Percentiles rank a stretch among this genome's conserved stretches.
phyloP scores from a whole-genome alignment of 2,888 invertebrate species.

The Drosophila atripex region DNA sequence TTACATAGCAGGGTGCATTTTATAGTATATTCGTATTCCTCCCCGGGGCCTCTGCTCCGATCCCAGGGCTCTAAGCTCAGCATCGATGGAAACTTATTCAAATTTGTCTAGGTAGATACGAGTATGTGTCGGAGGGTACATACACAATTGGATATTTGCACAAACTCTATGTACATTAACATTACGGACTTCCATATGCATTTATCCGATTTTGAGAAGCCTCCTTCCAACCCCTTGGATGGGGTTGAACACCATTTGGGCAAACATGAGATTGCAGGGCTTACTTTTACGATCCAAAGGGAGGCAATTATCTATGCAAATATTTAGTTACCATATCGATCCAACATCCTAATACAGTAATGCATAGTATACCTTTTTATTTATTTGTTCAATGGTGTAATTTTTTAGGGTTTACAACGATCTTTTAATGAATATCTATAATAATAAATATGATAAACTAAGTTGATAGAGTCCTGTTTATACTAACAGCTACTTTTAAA shows the following conservation, averaged over 20 bases:
- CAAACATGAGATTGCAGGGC: conserved; percentile 30
- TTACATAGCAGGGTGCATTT: conserved; percentile 75
- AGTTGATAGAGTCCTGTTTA: too few relatives aligned
- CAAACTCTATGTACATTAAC: conserved; percentile 20
- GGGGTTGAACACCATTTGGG: conserved; percentile 39
- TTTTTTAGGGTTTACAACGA: not conserved
- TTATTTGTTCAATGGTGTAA: not conserved
- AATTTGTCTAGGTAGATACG: conserved; percentile 37
- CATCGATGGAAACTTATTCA: conserved; percentile 39
- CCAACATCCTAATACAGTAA: conserved; percentile 3
- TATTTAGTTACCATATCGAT: conserved; percentile 23
- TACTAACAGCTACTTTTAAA: too few relatives aligned
- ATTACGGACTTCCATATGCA: conserved; percentile 8
- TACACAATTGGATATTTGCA: not conserved
- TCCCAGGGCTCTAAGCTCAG: conserved; percentile 28
- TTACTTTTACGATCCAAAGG: conserved; percentile 22
- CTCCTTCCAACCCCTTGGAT: conserved; percentile 50
- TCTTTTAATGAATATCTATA: not conserved
- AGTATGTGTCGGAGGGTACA: conserved; percentile 5
- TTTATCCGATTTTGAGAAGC: conserved; percentile 23
- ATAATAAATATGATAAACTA: too few relatives aligned
- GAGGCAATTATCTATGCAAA: conserved; percentile 40
- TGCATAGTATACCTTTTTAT: not conserved
- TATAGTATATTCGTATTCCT: conserved; percentile 43
- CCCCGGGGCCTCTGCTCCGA: conserved; percentile 32